Evolutionary conservation across 2,797 vertebrate genomes (phyloP).

Genomic region (Channa striata): DNA sequence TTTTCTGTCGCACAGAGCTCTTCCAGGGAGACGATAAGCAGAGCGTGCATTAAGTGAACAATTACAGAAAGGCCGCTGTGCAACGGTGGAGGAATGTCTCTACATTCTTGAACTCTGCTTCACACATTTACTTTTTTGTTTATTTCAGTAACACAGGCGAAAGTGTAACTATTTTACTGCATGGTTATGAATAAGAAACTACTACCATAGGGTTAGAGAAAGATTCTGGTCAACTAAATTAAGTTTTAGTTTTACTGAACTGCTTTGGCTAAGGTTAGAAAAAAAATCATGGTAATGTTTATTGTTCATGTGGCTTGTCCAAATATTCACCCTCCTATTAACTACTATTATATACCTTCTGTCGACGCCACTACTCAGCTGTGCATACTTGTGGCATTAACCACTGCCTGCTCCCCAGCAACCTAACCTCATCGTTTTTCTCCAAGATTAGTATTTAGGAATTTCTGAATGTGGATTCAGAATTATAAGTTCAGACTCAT

Average conservation of each 20-base stretch:
- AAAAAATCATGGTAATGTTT: background rate
- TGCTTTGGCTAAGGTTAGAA: too few relatives aligned
- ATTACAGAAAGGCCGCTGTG: background rate
- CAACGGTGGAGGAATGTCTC: background rate
- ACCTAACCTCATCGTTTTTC: slow-evolving; percentile 1
- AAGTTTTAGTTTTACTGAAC: too few relatives aligned
- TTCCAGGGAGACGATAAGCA: background rate
- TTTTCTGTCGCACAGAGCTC: background rate
- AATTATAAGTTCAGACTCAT: slow-evolving; percentile 8
- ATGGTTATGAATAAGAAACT: background rate
- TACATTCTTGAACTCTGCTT: background rate
- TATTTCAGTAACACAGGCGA: background rate
- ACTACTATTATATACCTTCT: slow-evolving; percentile 8
- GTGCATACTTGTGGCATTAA: slow-evolving; percentile 24
- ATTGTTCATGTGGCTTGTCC: background rate
- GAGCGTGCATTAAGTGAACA: slow-evolving; percentile 3
- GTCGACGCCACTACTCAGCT: background rate
- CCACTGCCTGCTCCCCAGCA: background rate
- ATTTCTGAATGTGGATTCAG: slow-evolving; percentile 2
- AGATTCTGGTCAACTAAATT: too few relatives aligned
- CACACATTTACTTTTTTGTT: background rate
- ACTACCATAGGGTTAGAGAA: background rate
- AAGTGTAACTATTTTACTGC: background rate
- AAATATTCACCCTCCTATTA: slow-evolving; percentile 6
- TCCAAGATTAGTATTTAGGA: slow-evolving; percentile 22